phyloP scores from a whole-genome alignment of 2,888 invertebrate genomes.

The Zonitis immaculata region DNA sequence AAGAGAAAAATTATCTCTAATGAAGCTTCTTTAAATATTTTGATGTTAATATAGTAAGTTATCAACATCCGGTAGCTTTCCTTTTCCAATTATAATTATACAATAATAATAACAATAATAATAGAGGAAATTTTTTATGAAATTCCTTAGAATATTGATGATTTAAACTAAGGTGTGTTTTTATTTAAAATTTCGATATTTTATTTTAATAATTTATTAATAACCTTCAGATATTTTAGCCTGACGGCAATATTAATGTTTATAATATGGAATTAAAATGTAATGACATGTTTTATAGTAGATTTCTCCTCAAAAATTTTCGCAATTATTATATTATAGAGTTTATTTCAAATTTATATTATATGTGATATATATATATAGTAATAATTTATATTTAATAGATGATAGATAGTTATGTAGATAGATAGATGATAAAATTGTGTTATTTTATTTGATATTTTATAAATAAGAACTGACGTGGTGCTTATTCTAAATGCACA shows the following conservation, averaged over 20 bases:
- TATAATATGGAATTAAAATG: neutral
- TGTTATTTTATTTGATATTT: neutral
- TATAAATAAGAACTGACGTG: constrained; percentile 3
- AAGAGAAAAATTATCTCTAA: neutral
- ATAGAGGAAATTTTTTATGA: too few relatives aligned
- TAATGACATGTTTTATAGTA: neutral
- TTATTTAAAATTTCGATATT: neutral
- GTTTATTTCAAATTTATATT: neutral
- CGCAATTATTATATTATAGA: neutral
- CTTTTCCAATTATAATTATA: neutral
- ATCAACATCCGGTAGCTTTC: neutral
- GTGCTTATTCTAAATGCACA: neutral
- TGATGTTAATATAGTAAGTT: neutral
- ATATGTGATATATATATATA: too few relatives aligned
- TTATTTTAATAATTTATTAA: neutral
- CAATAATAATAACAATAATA: too few relatives aligned
- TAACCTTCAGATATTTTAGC: neutral
- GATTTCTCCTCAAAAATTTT: neutral
- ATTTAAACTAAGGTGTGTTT: neutral
- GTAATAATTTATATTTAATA: neutral
- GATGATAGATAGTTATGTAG: neutral
- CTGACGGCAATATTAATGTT: neutral
- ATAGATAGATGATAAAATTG: too few relatives aligned
- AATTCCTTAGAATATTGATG: neutral
- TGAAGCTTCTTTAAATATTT: neutral